Conservation (phyloP, 1,140 invertebrate species). For the Zelostemma sp. region DNA sequence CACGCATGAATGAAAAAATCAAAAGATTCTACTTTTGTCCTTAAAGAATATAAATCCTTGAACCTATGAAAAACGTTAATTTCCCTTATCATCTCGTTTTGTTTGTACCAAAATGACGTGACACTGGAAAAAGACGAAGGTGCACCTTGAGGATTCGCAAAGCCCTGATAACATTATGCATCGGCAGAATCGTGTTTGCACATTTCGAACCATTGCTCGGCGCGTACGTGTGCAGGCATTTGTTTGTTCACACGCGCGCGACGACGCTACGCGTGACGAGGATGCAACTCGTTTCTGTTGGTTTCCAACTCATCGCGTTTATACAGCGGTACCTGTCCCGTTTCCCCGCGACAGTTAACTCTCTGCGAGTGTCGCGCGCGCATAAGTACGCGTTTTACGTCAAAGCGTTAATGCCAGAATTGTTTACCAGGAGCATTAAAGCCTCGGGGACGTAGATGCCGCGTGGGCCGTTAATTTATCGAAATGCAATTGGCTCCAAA, state of each 20-base stretch:
- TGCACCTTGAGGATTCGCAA: constrained; percentile 32
- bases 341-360: constrained; percentile 11
- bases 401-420: constrained; percentile 20
- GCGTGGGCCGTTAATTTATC: constrained; percentile 2
- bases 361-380: constrained; percentile 6
- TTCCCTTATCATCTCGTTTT: too few species aligned
- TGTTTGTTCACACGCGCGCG: constrained; percentile 1
- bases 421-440: constrained; percentile 25
- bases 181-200: constrained; percentile 31
- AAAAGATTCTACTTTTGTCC: too few species aligned
- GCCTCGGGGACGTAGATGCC: constrained; percentile 11
- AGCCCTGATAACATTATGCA: constrained; percentile 39
- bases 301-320: constrained; percentile 25
- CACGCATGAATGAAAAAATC: too few species aligned
- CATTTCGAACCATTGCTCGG: constrained; percentile 19
- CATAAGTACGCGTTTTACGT: constrained; percentile 18
- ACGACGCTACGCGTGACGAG: constrained; percentile 20
- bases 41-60: too few species aligned
- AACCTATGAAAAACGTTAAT: too few species aligned
- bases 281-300: constrained; percentile 26
- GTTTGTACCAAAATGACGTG: constrained; percentile 8
- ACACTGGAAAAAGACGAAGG: constrained; percentile 19
- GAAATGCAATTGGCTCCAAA: too few species aligned
- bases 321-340: constrained; percentile 21
- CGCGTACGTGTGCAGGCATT: constrained; percentile 14